Evolutionary conservation across 92 coral and sea anemone genomes (phyloP).

Genomic region (Epizoanthus rinbou): DNA sequence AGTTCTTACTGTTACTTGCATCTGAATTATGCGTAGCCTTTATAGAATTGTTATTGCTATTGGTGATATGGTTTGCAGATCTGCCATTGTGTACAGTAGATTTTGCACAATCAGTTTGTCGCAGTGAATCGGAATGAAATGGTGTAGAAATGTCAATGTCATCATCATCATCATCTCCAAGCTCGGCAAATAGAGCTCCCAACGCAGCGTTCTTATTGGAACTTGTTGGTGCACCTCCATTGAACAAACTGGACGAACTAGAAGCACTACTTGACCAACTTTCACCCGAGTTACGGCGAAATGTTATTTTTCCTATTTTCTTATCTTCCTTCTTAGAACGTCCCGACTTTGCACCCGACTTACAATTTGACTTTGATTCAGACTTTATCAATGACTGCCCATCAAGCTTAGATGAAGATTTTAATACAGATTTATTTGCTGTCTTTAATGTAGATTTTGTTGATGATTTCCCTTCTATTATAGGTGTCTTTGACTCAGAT

Average conservation of each 20-base stretch:
- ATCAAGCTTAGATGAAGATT: slow-evolving; percentile 4
- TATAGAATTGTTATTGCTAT: slow-evolving; percentile 48
- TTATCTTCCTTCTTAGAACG: slow-evolving; percentile 66
- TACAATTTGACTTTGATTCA: slow-evolving; percentile 7
- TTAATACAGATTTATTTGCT: not conserved
- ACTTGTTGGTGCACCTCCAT: slow-evolving; percentile 42
- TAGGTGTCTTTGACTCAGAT: slow-evolving; percentile 39
- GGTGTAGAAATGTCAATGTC: slow-evolving; percentile 77
- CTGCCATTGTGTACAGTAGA: slow-evolving; percentile 11
- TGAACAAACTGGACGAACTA: slow-evolving; percentile 68
- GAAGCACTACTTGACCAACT: slow-evolving; percentile 91
- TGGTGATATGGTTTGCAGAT: slow-evolving; percentile 36
- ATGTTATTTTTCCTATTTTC: slow-evolving; percentile 78
- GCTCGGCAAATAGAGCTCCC: slow-evolving; percentile 81
- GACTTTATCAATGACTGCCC: not conserved
- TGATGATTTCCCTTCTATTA: slow-evolving; percentile 36
- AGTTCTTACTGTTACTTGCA: not conserved
- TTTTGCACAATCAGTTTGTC: slow-evolving; percentile 13
- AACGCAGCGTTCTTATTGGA: slow-evolving; percentile 76
- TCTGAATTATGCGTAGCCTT: not conserved
- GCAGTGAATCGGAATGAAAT: slow-evolving; percentile 59
- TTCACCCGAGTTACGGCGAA: slow-evolving; percentile 92
- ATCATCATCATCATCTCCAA: slow-evolving; percentile 76
- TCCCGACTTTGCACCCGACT: slow-evolving; percentile 31
- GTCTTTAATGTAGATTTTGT: slow-evolving; percentile 6